phyloP scores from a whole-genome alignment of 2,888 invertebrate genomes.

The Teleogryllus oceanicus region DNA sequence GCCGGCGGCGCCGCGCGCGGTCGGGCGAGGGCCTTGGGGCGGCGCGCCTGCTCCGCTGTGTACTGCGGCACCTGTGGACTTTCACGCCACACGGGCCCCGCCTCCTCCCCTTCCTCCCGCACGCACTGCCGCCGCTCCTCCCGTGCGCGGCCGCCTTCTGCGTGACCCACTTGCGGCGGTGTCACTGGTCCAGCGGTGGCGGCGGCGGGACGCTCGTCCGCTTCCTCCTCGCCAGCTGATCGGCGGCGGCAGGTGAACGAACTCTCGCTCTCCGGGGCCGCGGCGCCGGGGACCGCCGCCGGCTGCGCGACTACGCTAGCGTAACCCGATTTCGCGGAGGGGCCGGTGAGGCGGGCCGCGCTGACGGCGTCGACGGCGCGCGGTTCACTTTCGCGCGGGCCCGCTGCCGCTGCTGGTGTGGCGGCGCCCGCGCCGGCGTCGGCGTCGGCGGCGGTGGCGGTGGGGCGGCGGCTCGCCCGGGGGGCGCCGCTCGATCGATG shows the following conservation, averaged over 20 bases:
- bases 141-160: neutral
- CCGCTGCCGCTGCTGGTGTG: slow-evolving; percentile 37
- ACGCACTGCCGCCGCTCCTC: neutral
- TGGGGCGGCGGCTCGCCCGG: slow-evolving; percentile 34
- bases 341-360: slow-evolving; percentile 44
- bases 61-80: slow-evolving; percentile 18
- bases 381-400: slow-evolving; percentile 32
- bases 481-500: slow-evolving; percentile 18
- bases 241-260: neutral
- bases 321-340: slow-evolving; percentile 29
- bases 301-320: neutral
- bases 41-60: neutral
- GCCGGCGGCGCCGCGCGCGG: neutral
- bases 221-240: neutral
- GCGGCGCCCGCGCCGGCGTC: neutral
- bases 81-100: slow-evolving; percentile 12
- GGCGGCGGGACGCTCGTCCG: neutral
- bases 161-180: neutral
- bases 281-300: neutral
- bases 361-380: slow-evolving; percentile 34
- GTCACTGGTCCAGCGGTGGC: neutral
- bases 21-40: slow-evolving; percentile 1
- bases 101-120: neutral
- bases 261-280: neutral
- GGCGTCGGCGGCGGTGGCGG: slow-evolving; percentile 39